A percentile compares a stretch with the other conserved stretches of the same genome.
Conservation (phyloP, 23 tunicate species). For the Trididemnum miniatum region DNA sequence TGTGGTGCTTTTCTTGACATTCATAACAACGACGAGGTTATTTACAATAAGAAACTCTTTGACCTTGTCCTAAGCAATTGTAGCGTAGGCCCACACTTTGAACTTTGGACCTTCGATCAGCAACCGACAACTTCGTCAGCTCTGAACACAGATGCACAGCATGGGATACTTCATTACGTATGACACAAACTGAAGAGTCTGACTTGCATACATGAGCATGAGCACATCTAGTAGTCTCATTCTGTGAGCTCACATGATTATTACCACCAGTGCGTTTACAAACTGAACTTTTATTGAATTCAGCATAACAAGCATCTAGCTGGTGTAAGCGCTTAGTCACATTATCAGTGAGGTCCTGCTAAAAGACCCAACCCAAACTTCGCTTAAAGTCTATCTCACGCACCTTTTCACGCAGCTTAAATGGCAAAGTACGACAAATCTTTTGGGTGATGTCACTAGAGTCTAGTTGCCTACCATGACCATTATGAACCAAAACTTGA, state of each 20-base stretch:
- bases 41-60: neutral
- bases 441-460: neutral
- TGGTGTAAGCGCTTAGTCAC: neutral
- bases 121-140: neutral
- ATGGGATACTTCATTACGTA: neutral
- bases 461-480: neutral
- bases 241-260: too few relatives aligned
- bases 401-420: neutral
- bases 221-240: too few relatives aligned
- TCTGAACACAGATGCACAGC: neutral
- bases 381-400: neutral
- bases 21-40: neutral
- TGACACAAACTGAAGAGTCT: neutral
- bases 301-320: neutral
- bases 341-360: neutral
- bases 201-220: too few relatives aligned
- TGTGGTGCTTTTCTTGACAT: neutral
- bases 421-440: neutral
- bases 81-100: neutral
- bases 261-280: too few relatives aligned
- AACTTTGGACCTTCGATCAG: neutral
- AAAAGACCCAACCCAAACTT: neutral
- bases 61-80: neutral
- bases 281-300: too few relatives aligned
- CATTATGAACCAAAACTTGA: neutral